Conservation (phyloP, 2,113 vertebrate genomes). For the Eublepharis macularius region DNA sequence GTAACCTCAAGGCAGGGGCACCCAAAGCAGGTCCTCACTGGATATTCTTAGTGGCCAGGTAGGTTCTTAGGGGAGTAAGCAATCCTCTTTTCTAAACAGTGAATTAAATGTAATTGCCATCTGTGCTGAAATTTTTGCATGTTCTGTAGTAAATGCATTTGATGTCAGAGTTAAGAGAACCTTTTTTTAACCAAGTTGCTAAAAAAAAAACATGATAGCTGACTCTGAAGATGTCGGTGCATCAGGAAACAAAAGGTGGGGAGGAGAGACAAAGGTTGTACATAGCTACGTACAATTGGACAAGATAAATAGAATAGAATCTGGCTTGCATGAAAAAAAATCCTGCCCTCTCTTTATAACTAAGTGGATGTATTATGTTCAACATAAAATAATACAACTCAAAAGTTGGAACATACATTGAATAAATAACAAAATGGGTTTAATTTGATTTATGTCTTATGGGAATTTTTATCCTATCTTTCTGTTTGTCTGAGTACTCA, state of each 20-base stretch:
- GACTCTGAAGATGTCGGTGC: not conserved
- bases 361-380: not conserved
- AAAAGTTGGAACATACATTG: not conserved
- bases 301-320: not conserved
- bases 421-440: not conserved
- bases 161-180: slow-evolving; percentile 4
- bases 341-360: not conserved
- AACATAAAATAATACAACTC: not conserved
- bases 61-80: no score
- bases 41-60: no score
- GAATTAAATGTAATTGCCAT: slow-evolving; percentile 10
- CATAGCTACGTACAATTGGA: no score
- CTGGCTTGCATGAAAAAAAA: not conserved
- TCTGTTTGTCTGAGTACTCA: no score
- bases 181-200: no score
- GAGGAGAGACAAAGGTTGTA: no score
- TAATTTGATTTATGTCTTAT: not conserved
- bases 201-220: slow-evolving; percentile 12
- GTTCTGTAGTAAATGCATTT: slow-evolving; percentile 16
- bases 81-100: not conserved
- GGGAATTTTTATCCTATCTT: no score
- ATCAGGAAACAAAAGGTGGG: not conserved
- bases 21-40: no score
- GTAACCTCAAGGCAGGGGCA: no score
- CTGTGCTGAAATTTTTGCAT: slow-evolving; percentile 3